These are phyloP conservation scores for Linnaemya vulpina DNA, from an alignment of 2,888 invertebrate species.

Conservation along the genomic window DNA sequence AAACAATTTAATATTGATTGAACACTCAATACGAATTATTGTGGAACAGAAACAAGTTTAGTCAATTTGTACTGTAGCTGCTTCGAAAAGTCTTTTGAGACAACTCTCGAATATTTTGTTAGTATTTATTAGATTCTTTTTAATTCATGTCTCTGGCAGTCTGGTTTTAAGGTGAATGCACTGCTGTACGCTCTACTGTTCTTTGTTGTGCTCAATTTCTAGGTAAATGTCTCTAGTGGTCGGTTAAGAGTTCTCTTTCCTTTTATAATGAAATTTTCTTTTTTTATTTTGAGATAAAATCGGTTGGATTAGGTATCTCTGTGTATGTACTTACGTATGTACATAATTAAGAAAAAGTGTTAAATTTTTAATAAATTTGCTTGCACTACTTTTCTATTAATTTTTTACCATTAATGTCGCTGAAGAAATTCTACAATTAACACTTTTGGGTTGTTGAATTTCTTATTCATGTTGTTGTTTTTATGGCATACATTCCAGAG, in stretches of 20 bases:
- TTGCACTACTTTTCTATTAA: conserved; percentile 3
- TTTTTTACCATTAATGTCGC: conserved; percentile 3
- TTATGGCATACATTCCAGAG: conserved; percentile 7
- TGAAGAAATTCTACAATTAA: conserved; percentile 27
- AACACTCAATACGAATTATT: no score
- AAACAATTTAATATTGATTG: no score
- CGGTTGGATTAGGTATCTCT: no score
- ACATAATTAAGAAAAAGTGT: conserved; percentile 53
- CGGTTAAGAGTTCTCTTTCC: conserved; percentile 27
- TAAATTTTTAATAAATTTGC: conserved; percentile 46
- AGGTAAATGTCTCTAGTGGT: conserved; percentile 31
- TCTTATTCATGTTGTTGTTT: conserved; percentile 11
- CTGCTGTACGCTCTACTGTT: conserved; percentile 68
- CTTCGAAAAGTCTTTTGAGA: conserved; percentile 8
- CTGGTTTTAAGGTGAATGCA: conserved; percentile 79
- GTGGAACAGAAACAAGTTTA: no score
- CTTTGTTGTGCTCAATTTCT: conserved; percentile 61
- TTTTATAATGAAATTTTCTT: conserved; percentile 10
- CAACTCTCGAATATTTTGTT: conserved; percentile 35
- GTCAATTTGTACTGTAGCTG: no score
- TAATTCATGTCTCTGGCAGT: conserved; percentile 69
- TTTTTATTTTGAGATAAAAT: background rate
- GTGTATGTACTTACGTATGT: no score
- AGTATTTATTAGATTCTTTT: conserved; percentile 55
- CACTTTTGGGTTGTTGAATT: conserved; percentile 8